Conservation (phyloP, 2,888 invertebrate species). For the Spilosoma lubricipeda region DNA sequence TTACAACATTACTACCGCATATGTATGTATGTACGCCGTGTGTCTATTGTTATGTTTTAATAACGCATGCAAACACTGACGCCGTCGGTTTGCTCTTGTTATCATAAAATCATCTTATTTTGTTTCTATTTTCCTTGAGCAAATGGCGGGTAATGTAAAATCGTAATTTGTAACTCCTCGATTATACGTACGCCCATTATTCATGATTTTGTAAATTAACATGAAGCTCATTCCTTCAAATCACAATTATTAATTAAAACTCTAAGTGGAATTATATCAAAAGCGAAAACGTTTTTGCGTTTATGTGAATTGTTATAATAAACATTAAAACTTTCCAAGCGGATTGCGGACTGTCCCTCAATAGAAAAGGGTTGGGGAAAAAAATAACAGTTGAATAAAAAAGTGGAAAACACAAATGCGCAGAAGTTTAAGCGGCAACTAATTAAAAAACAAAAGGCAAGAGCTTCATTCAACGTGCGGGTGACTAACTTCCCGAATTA, state of each 20-base stretch:
- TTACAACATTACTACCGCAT: conserved; percentile 52
- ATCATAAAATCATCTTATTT: conserved; percentile 51
- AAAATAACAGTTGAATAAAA: conserved; percentile 56
- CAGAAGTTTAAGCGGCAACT: conserved; percentile 79
- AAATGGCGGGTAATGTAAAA: conserved; percentile 42
- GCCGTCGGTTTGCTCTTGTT: conserved; percentile 42
- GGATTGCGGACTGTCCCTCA: conserved; percentile 42
- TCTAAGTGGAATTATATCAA: not conserved
- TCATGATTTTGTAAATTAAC: conserved; percentile 26
- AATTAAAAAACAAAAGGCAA: conserved; percentile 80
- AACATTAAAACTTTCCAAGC: conserved; percentile 15
- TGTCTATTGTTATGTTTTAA: conserved; percentile 62
- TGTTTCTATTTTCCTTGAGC: conserved; percentile 44
- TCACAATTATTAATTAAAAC: conserved; percentile 9
- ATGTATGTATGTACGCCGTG: conserved; percentile 43
- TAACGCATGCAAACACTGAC: conserved; percentile 49
- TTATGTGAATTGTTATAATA: conserved; percentile 8
- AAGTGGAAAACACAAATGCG: conserved; percentile 69
- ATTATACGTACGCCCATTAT: conserved; percentile 19
- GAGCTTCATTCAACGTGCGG: conserved; percentile 68
- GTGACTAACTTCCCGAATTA: conserved; percentile 74
- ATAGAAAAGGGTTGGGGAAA: conserved; percentile 29
- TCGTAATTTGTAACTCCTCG: conserved; percentile 38
- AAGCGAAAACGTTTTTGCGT: not conserved
- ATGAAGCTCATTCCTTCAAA: conserved; percentile 8